Evolutionary conservation across 2,797 vertebrate genomes (phyloP).

Genomic region (Cryptoprocta ferox): DNA sequence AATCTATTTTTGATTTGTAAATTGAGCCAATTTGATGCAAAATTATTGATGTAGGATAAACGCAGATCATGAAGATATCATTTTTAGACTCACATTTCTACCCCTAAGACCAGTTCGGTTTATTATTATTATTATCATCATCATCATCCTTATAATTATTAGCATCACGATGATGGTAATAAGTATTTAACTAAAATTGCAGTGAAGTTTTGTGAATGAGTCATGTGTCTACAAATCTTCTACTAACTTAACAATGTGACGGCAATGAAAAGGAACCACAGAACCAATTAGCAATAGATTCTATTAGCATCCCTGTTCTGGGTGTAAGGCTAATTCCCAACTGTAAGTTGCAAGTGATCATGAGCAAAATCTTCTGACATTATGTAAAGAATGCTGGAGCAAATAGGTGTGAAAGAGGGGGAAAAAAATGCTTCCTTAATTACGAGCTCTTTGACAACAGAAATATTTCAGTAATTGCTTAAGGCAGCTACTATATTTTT

Average conservation of each 20-base stretch:
- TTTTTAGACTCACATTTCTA: conserved; percentile 69
- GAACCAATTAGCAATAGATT: not conserved
- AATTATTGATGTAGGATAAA: conserved; percentile 61
- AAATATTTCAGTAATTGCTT: not conserved
- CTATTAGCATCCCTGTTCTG: not conserved
- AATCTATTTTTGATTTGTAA: conserved; percentile 59
- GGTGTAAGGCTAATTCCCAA: conserved; percentile 30
- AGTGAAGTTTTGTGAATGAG: conserved; percentile 48
- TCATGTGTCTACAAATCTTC: not conserved
- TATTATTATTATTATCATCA: conserved; percentile 57
- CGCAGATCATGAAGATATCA: conserved; percentile 43
- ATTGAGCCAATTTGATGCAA: conserved; percentile 29
- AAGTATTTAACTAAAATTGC: not conserved
- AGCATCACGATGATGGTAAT: not conserved
- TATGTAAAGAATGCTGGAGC: not conserved
- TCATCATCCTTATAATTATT: conserved; percentile 53
- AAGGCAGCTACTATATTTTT: not conserved
- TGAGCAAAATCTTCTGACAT: conserved; percentile 18
- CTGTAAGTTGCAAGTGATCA: conserved; percentile 18
- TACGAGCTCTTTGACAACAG: conserved; percentile 18
- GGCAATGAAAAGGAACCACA: not conserved
- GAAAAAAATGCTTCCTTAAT: conserved; percentile 34
- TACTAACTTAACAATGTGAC: not conserved
- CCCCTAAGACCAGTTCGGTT: conserved; percentile 36
- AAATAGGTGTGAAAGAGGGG: not conserved